Conservation (phyloP, 37 sponge, comb jelly and placozoan species). For the Petrosia ficiformis region DNA sequence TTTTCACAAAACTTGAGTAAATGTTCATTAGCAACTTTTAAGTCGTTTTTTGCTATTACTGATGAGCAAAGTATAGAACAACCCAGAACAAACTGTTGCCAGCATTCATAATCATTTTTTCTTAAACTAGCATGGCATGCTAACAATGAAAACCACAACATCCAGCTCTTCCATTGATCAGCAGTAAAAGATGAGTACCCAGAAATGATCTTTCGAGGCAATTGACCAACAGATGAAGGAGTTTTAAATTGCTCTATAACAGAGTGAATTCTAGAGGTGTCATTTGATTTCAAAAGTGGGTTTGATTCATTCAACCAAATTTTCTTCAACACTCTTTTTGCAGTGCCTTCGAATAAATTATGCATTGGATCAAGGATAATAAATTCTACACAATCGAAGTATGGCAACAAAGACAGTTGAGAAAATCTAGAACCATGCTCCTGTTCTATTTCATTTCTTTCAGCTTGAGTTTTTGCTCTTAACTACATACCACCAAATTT, state of each 20-base stretch:
- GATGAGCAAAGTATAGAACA: conserved; percentile 20
- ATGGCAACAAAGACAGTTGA: conserved; percentile 50
- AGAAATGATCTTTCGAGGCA: conserved; percentile 39
- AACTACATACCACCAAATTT: too few species aligned
- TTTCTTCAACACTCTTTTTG: conserved; percentile 4
- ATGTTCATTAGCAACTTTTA: conserved; percentile 17
- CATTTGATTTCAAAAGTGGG: neutral
- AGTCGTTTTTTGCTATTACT: conserved; percentile 12
- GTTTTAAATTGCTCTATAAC: neutral
- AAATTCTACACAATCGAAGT: conserved; percentile 37
- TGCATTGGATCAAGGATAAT: conserved; percentile 10
- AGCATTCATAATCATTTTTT: conserved; percentile 18
- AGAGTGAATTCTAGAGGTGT: conserved; percentile 11
- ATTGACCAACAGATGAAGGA: conserved; percentile 41
- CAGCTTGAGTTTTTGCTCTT: conserved; percentile 19
- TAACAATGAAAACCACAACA: conserved; percentile 41
- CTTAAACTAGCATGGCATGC: conserved; percentile 26
- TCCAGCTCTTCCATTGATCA: conserved; percentile 69
- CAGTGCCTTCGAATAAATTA: conserved; percentile 11
- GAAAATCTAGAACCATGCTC: too few species aligned
- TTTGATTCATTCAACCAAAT: neutral
- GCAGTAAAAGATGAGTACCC: conserved; percentile 49
- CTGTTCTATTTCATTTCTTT: too few species aligned
- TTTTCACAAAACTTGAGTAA: conserved; percentile 2
- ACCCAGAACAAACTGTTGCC: conserved; percentile 60